These are phyloP conservation scores for Ciona savignyi DNA, from an alignment of 23 tunicate genomes.

Conservation along the genomic window DNA sequence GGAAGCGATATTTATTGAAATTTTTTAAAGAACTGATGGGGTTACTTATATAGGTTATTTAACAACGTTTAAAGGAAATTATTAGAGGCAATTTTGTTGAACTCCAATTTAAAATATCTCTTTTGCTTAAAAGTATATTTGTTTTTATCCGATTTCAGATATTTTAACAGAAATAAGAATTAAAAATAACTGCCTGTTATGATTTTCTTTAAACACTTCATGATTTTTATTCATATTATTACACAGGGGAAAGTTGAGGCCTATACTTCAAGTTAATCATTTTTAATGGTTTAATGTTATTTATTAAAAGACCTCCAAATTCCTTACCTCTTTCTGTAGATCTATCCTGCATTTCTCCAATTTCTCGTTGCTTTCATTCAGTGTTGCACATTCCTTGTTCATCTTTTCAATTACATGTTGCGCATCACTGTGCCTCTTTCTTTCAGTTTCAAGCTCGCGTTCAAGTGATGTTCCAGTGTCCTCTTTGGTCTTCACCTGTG, in stretches of 20 bases:
- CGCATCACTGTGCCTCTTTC: slow-evolving; percentile 34
- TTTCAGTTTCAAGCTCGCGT: slow-evolving; percentile 48
- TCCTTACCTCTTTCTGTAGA: slow-evolving; percentile 43
- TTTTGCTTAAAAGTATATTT: no score
- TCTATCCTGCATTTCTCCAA: slow-evolving; percentile 45
- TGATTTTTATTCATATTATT: no score
- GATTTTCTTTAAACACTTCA: no score
- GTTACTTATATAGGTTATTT: no score
- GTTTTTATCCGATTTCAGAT: no score
- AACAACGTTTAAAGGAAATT: no score
- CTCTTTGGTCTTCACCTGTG: slow-evolving; percentile 30
- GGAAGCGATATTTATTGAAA: neutral
- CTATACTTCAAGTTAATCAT: neutral
- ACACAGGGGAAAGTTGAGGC: neutral
- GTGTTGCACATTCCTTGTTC: slow-evolving; percentile 36
- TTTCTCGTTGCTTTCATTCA: slow-evolving; percentile 15
- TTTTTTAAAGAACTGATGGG: no score
- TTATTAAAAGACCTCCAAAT: neutral
- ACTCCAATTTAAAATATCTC: no score
- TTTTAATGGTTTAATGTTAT: slow-evolving; percentile 3
- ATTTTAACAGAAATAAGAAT: no score
- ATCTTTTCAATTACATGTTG: slow-evolving; percentile 42
- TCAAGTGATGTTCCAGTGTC: slow-evolving; percentile 3
- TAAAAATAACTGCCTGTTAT: no score
- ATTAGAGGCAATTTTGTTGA: no score